These are phyloP conservation scores for Petrocephalus microphthalmus DNA, from an alignment of 2,113 vertebrate genomes.

Conservation along the genomic window DNA sequence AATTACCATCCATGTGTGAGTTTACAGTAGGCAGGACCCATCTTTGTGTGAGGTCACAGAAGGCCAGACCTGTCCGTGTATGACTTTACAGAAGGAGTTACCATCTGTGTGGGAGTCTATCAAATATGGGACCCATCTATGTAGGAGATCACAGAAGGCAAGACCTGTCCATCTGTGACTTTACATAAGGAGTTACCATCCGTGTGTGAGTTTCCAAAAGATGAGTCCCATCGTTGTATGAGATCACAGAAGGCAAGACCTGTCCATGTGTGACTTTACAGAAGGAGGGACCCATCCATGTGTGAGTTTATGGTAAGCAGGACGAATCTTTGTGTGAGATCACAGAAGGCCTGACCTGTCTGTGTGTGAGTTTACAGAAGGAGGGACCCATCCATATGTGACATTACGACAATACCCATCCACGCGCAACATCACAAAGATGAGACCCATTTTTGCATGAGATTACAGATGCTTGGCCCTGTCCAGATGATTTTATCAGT, in stretches of 20 bases:
- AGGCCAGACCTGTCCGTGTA: not conserved
- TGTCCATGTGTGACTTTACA: not conserved
- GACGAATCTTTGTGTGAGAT: too few species aligned
- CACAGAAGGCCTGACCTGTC: too few species aligned
- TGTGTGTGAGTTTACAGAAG: too few species aligned
- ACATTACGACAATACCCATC: too few species aligned
- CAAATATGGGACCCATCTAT: not conserved
- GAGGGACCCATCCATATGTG: too few species aligned
- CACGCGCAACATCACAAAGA: not conserved
- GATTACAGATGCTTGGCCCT: not conserved
- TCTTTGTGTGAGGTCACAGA: not conserved
- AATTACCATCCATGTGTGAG: not conserved
- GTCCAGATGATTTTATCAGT: not conserved
- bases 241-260: not conserved
- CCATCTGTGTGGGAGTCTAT: too few species aligned
- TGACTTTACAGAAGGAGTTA: too few species aligned
- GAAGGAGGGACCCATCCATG: not conserved
- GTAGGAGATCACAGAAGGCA: not conserved
- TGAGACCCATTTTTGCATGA: not conserved
- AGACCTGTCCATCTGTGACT: not conserved
- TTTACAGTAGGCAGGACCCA: not conserved
- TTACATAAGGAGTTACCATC: too few species aligned
- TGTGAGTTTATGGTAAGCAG: too few species aligned
- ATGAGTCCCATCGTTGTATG: too few species aligned
- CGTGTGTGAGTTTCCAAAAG: too few species aligned